Conservation (phyloP, 1,140 invertebrate species). For the Hycleus cichorii region DNA sequence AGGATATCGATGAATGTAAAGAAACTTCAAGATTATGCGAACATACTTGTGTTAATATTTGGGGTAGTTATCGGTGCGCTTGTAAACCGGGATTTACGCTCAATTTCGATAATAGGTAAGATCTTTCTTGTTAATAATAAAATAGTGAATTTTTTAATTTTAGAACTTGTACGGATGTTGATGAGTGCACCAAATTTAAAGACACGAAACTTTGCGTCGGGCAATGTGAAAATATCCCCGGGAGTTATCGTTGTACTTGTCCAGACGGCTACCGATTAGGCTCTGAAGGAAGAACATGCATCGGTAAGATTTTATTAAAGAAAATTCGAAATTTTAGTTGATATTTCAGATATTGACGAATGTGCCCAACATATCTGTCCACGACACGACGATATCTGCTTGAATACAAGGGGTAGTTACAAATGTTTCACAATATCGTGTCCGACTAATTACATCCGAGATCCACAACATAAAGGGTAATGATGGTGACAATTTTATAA, state of each 20-base stretch:
- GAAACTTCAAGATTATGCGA: constrained; percentile 61
- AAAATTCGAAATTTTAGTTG: neutral
- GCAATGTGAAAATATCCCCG: constrained; percentile 78
- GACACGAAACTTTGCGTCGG: constrained; percentile 70
- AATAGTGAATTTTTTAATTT: constrained; percentile 18
- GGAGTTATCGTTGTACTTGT: constrained; percentile 81
- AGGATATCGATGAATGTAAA: constrained; percentile 61
- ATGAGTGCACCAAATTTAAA: constrained; percentile 75
- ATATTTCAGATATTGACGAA: constrained; percentile 75
- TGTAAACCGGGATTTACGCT: constrained; percentile 69
- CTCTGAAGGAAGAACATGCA: constrained; percentile 62
- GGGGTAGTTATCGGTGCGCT: constrained; percentile 72
- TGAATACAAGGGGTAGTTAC: constrained; percentile 83
- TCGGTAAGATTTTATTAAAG: constrained; percentile 48
- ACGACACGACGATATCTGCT: constrained; percentile 68
- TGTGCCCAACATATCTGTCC: constrained; percentile 61
- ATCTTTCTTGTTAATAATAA: neutral
- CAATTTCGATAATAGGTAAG: constrained; percentile 60
- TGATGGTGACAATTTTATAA: constrained; percentile 19
- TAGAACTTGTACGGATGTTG: constrained; percentile 73
- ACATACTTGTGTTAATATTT: constrained; percentile 76
- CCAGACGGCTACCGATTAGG: constrained; percentile 74
- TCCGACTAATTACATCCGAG: constrained; percentile 70
- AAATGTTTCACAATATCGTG: constrained; percentile 82
- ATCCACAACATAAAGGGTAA: constrained; percentile 69